Base-by-base conservation (phyloP, 2,888 invertebrate genomes). In the Ditylenchus weischeri region DNA sequence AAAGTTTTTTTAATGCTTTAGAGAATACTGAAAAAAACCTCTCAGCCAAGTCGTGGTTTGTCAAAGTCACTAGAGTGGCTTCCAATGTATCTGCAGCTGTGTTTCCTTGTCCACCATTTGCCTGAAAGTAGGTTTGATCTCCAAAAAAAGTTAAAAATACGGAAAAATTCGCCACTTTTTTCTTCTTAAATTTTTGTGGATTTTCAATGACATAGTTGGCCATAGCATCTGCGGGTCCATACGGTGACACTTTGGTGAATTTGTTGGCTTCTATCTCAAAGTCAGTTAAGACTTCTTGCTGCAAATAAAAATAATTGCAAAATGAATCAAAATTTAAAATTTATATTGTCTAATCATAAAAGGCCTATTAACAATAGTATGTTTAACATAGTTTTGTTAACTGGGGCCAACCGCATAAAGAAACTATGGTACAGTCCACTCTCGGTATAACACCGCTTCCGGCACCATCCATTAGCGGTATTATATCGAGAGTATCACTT, bases 191-290 rank as follows among this genome's bases (percentile, higher is more conserved):
- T 29, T 62, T 58, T 36, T 35, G 61, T 7, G 47, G 35, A 54
- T 68, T 69, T 15, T 68, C 68, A 43, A 69, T 54, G n/a, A 70
- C 57, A 21, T 69, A 69, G 58, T 62, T 64, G 36, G 68, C 69
- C 48, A 69, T 50, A 13, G 61, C 69, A 48, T 69, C 64, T 3
- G 68, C 48, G 15, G 54, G 43, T 19, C 64, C 68, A 4, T 57
- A 48, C 4, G 68, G 68, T 4, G 64, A 65, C n/a, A 68, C 48
- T 15, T 51, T 23, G 38, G 64, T 38, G 51, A 68, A 60, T 19
- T 58, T 43, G 43, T 15, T 43, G 43, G 43, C 49, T 13, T 49
- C 43, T 10, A 68, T 11, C 29, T 65, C 61, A 19, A 59, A 51
- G n/a, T 66, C 50, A 10, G n/a, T 35, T 38, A 68, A 66, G 19